These are phyloP conservation scores for Eublepharis macularius DNA, from an alignment of 2,113 vertebrate species.

Conservation along the genomic window DNA sequence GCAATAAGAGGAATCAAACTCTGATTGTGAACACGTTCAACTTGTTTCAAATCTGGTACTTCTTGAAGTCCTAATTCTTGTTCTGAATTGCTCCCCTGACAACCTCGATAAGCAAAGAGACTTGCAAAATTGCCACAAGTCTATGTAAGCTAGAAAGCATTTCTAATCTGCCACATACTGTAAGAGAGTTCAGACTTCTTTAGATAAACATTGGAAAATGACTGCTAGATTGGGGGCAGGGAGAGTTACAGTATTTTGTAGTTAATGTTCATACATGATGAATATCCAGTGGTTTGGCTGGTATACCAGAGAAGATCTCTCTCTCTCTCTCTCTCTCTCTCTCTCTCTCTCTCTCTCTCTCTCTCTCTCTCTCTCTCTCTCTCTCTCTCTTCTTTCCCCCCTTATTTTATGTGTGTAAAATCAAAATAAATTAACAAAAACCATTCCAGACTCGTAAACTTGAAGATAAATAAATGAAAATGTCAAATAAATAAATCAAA, in stretches of 20 bases:
- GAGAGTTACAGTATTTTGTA: neutral
- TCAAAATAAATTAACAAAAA: neutral
- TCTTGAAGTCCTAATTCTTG: neutral
- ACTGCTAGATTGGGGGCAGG: neutral
- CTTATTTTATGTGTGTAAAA: neutral
- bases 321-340: no score
- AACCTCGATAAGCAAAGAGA: neutral
- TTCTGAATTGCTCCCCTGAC: neutral
- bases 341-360: no score
- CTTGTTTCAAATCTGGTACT: conserved; percentile 5
- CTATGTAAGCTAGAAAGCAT: neutral
- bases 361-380: no score
- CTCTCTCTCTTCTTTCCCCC: no score
- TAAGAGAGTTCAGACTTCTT: neutral
- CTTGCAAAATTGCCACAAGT: neutral
- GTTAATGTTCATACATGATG: neutral
- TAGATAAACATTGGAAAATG: neutral
- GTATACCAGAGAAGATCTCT: neutral
- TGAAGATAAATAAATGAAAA: neutral
- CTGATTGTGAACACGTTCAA: neutral
- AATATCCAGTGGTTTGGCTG: neutral
- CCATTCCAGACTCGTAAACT: neutral
- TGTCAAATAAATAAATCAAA: neutral
- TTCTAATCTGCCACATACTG: neutral
- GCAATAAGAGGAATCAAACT: conserved; percentile 1